Evolutionary conservation across 1,140 invertebrate genomes (phyloP).

Genomic region (Batillaria attramentaria): DNA sequence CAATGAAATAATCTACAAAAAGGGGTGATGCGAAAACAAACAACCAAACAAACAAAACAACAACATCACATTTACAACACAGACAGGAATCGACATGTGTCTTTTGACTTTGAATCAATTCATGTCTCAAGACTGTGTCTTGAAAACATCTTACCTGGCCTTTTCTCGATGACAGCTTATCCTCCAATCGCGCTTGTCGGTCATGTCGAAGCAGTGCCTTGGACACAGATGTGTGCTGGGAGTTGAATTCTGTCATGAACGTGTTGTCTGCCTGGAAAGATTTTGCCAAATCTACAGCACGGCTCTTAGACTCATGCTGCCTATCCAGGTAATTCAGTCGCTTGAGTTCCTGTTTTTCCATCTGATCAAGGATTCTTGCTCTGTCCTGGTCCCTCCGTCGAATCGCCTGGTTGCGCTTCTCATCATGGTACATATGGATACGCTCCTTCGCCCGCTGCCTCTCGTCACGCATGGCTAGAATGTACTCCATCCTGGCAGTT

Average conservation of each 20-base stretch:
- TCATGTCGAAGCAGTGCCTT: constrained; percentile 69
- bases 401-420: constrained; percentile 56
- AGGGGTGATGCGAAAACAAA: too few relatives aligned
- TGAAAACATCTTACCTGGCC: constrained; percentile 21
- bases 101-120: too few relatives aligned
- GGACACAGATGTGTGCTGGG: constrained; percentile 70
- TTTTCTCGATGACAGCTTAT: constrained; percentile 34
- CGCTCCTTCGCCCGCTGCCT: constrained; percentile 63
- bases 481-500: constrained; percentile 63
- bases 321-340: constrained; percentile 60
- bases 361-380: constrained; percentile 49
- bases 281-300: constrained; percentile 51
- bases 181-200: constrained; percentile 59
- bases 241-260: constrained; percentile 66
- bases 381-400: constrained; percentile 58
- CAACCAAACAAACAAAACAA: too few relatives aligned
- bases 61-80: too few relatives aligned
- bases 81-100: too few relatives aligned
- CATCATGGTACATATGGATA: constrained; percentile 62
- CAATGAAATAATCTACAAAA: too few relatives aligned
- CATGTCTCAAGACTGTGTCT: too few relatives aligned
- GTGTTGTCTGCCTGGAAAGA: constrained; percentile 54
- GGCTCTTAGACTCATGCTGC: constrained; percentile 54
- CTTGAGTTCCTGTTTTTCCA: constrained; percentile 60
- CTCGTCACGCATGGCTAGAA: constrained; percentile 61